These are phyloP conservation scores for Pristis pectinata DNA, from an alignment of 2,797 vertebrate species.

Conservation along the genomic window DNA sequence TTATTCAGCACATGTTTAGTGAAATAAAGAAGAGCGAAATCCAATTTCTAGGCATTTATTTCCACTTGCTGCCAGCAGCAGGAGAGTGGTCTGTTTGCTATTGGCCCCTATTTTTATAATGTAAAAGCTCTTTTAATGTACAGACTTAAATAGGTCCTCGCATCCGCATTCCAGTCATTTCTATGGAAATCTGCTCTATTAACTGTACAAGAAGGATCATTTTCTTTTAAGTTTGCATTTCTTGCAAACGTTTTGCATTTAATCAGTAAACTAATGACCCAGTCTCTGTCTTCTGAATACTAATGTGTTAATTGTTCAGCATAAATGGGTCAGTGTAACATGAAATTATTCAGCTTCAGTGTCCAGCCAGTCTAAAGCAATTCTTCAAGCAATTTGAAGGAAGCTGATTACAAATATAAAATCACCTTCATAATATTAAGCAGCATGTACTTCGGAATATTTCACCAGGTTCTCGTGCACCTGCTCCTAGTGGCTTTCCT, in stretches of 20 bases:
- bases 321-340: constrained; percentile 36
- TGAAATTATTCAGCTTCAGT: constrained; percentile 31
- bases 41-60: neutral
- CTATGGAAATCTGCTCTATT: constrained; percentile 36
- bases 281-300: constrained; percentile 22
- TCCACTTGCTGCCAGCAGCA: neutral
- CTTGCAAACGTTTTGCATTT: constrained; percentile 23
- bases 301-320: constrained; percentile 34
- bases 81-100: neutral
- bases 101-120: neutral
- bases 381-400: neutral
- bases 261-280: constrained; percentile 37
- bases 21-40: too few relatives aligned
- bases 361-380: constrained; percentile 25
- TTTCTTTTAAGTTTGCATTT: constrained; percentile 35
- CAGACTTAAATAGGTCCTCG: constrained; percentile 20
- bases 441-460: neutral
- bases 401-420: constrained; percentile 8
- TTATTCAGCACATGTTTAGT: too few relatives aligned
- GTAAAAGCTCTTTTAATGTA: constrained; percentile 15
- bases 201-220: constrained; percentile 33
- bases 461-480: neutral
- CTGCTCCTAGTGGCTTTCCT: neutral
- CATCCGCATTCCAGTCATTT: constrained; percentile 17
- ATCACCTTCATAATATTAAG: constrained; percentile 8